These are phyloP conservation scores for Aleadryas rufinucha DNA, from an alignment of 2,113 vertebrate genomes.

Conservation along the genomic window DNA sequence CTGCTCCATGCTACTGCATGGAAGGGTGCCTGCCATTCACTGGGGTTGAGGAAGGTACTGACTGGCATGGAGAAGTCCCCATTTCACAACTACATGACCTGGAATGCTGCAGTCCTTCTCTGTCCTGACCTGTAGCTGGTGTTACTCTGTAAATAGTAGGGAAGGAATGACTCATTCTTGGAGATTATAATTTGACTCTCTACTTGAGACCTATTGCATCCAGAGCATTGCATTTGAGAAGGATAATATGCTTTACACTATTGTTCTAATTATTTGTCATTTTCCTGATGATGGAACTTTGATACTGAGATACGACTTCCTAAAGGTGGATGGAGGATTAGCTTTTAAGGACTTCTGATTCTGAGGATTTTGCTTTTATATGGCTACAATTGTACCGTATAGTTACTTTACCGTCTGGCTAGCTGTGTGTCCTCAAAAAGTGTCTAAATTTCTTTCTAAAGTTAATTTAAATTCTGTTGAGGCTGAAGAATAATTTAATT, in stretches of 20 bases:
- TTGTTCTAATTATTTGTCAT: neutral
- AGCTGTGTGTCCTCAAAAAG: neutral
- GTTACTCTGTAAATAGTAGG: neutral
- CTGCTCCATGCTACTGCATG: neutral
- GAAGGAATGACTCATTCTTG: neutral
- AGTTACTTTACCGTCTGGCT: neutral
- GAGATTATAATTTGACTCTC: neutral
- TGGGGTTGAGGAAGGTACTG: neutral
- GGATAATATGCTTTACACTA: neutral
- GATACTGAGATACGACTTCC: neutral
- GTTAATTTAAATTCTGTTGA: neutral
- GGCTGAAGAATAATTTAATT: neutral
- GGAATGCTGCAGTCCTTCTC: neutral
- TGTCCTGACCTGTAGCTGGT: neutral
- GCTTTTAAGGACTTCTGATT: neutral
- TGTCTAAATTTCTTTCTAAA: neutral
- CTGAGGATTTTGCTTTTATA: neutral
- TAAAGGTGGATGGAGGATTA: neutral
- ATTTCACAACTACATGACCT: neutral
- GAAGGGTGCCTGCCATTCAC: neutral
- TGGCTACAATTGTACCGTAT: rapidly evolving
- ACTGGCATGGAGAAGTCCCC: neutral
- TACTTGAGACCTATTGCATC: neutral
- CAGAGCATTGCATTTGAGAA: neutral
- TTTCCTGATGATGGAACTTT: neutral